Evolutionary conservation across 2,113 vertebrate species (phyloP), one percentile per base, ranked within the genome.

Genomic region (Sinocyclocheilus grahami): DNA sequence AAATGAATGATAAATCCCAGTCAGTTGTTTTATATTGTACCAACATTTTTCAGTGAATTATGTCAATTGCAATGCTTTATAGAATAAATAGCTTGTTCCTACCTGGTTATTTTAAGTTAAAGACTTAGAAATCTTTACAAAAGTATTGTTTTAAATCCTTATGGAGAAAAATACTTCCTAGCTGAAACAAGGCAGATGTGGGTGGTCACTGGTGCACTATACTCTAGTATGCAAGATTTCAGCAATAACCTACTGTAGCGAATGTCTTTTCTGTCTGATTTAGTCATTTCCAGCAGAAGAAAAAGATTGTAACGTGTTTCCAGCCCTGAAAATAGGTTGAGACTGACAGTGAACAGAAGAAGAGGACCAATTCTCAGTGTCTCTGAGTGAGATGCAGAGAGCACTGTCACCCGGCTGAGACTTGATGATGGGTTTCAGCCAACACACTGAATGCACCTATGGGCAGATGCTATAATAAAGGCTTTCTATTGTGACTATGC

Each of bases 381-480:
- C 37, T 20, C 55, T 63, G 55, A 37, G 42, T 82, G 62, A 82
- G 63, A 69, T 51, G 80, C n/a, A 51, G n/a, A 39, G 39, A 51
- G 20, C n/a, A 4, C 80, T 67, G 80, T 69, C 62, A 82, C 80
- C 62, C 63, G 8, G 60, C 62, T 82, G 80, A 67, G 63, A 82
- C 80, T 48, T 82, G 62, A 82, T 82, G 79, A 82, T 82, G 79
- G 79, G 79, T 82, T 78, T 67, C 79, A 82, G 62, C 62, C 79
- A 69, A 69, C 37, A 22, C 58, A 67, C 10, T 82, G n/a, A 51
- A 63, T 18, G 60, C 39, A 82, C 62, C 62, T 82, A 69, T 69
- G 80, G 39, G 51, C 80, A 82, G 62, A 69, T 65, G 60, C 80
- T 82, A 51, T 69, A 69, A 33, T 82, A 67, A 51, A 82, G 62